Evolutionary conservation across 1,140 invertebrate genomes (phyloP), one percentile per base, ranked within the genome.

Genomic region (Hesperophylax magnus): DNA sequence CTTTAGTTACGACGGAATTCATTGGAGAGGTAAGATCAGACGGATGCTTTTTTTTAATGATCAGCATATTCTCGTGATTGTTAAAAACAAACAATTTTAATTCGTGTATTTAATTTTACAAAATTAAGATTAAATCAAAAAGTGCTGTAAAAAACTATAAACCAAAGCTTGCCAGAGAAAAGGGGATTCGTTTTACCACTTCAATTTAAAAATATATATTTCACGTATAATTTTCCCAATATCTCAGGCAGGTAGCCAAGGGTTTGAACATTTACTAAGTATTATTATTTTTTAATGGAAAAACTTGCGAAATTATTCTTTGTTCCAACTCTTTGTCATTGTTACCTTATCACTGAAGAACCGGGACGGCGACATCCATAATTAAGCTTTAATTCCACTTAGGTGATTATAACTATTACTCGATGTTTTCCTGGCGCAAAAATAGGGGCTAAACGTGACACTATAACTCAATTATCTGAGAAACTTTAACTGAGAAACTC

Each of bases 391-490:
- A 72, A 72, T 56, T 53, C 52, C 47, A 54, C 69, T 72, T 54
- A 72, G 69, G 69, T 72, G 47, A 52, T 53, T 22, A 72, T 72
- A 72, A 72, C 24, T 61, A 61, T 61, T 72, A 56, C 54, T 56
- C 47, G 53, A 72, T 72, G 69, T 22, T 72, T 72, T 72, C 47
- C 17, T 24, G 69, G 53, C 52, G 47, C 69, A 72, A 72, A 72
- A 56, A 56, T 72, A 72, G 53, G 24, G 52, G 52, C 53, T 53
- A 54, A 72, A 24, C 69, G 39, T 47, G 39, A 15, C 20, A 27
- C 14, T 72, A n/a, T 72, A 72, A 72, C 69, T 72, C 47, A 72
- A 72, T 72, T 72, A 72, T 22, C n/a, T 53, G 9, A 53, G 20
- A 27, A 72, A 72, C 18, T 72, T 72, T 72, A 54, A 53, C 69